A percentile compares a stretch with the other conserved stretches of the same genome.
phyloP scores from a whole-genome alignment of 2,888 invertebrate genomes.

The Achlya flavicornis region DNA sequence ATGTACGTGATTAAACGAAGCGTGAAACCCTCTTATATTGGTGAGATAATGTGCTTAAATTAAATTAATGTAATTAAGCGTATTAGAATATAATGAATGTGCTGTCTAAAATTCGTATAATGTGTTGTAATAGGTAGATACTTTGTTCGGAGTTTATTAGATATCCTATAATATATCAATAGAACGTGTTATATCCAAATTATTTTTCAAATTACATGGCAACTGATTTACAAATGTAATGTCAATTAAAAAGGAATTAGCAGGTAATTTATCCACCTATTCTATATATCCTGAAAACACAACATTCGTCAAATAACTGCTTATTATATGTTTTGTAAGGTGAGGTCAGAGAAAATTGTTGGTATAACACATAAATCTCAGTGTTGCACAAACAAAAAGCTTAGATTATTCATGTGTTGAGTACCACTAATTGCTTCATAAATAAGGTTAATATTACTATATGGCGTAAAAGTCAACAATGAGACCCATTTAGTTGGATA shows the following conservation, averaged over 20 bases:
- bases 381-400: slow-evolving; percentile 24
- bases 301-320: neutral
- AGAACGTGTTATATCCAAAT: neutral
- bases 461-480: neutral
- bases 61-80: slow-evolving; percentile 49
- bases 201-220: no score
- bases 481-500: no score
- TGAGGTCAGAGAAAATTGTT: neutral
- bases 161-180: neutral
- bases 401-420: slow-evolving; percentile 32
- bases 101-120: neutral
- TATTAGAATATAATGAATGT: slow-evolving; percentile 32
- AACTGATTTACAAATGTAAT: no score
- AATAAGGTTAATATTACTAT: slow-evolving; percentile 32
- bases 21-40: slow-evolving; percentile 39
- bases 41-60: slow-evolving; percentile 47
- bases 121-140: neutral
- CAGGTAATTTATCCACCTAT: neutral
- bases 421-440: slow-evolving; percentile 43
- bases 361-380: slow-evolving; percentile 21
- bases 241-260: no score
- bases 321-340: neutral
- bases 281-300: neutral
- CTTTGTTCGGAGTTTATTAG: neutral
- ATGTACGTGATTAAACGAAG: slow-evolving; percentile 41